These are phyloP conservation scores for Oreochromis spilurus DNA, from an alignment of 2,113 vertebrate species.

Conservation along the genomic window DNA sequence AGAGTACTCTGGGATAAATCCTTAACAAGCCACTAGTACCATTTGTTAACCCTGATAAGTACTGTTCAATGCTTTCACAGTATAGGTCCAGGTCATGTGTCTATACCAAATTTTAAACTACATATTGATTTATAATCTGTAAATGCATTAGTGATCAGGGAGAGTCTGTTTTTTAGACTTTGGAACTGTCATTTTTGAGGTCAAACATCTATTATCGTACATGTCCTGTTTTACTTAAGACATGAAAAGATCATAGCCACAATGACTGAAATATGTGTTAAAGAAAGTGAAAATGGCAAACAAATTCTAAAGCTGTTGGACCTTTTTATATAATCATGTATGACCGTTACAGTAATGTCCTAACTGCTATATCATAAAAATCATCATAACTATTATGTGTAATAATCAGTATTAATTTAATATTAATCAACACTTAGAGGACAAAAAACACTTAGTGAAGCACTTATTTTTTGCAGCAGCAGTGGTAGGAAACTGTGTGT, in stretches of 20 bases:
- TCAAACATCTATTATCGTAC: background rate
- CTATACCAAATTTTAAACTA: background rate
- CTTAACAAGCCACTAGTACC: conserved; percentile 68
- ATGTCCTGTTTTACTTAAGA: background rate
- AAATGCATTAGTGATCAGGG: background rate
- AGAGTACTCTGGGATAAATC: conserved; percentile 69
- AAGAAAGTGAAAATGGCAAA: background rate
- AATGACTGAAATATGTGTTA: background rate
- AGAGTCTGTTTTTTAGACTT: background rate
- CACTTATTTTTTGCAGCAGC: background rate
- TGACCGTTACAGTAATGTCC: background rate
- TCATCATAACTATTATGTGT: background rate
- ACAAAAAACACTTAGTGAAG: background rate
- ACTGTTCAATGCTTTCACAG: conserved; percentile 36
- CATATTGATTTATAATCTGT: background rate
- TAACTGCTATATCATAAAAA: background rate
- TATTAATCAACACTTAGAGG: background rate
- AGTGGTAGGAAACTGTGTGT: background rate
- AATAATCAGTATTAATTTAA: background rate
- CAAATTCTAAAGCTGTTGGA: background rate
- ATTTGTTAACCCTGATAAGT: conserved; percentile 46
- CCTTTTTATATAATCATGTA: background rate
- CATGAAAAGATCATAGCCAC: background rate
- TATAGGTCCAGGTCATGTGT: background rate
- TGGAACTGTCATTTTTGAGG: background rate